A percentile compares a stretch with the other conserved stretches of the same genome.
phyloP scores from a whole-genome alignment of 2,113 vertebrate species.

The Serilophus lunatus region DNA sequence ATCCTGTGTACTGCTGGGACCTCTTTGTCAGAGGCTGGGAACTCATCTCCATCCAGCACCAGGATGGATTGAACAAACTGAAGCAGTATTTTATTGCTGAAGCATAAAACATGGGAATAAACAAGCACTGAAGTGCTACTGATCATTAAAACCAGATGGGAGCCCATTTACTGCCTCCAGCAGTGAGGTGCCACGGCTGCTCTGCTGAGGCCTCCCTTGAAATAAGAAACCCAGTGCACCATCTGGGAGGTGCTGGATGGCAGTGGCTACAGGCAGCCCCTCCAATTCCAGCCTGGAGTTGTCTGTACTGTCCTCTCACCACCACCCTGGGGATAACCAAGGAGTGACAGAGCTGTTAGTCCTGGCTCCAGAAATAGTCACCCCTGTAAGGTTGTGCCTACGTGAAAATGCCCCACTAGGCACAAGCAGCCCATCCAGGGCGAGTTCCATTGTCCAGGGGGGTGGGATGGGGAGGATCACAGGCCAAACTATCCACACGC shows the following conservation, averaged over 20 bases:
- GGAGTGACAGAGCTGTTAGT: background rate
- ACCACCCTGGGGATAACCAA: background rate
- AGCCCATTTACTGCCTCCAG: conserved; percentile 51
- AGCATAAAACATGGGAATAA: conserved; percentile 48
- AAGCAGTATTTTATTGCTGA: conserved; percentile 42
- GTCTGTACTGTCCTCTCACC: background rate
- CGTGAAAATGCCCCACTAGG: background rate
- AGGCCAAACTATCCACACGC: background rate
- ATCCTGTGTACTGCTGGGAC: background rate
- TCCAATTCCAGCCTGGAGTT: background rate
- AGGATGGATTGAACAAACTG: conserved; percentile 28
- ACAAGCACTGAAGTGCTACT: conserved; percentile 55
- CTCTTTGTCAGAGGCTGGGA: conserved; percentile 13
- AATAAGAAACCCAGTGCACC: background rate
- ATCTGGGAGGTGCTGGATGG: background rate
- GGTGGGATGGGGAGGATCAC: background rate
- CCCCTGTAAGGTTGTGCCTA: background rate
- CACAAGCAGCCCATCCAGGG: background rate
- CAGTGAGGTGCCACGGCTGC: background rate
- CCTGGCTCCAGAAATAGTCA: background rate
- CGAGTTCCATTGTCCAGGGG: background rate
- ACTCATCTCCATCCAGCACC: conserved; percentile 28
- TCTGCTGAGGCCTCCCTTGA: background rate
- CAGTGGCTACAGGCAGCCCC: background rate
- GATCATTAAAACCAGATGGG: conserved; percentile 58